phyloP scores from a whole-genome alignment of 92 coral and sea anemone species.

The Umimayanthus kanabou region DNA sequence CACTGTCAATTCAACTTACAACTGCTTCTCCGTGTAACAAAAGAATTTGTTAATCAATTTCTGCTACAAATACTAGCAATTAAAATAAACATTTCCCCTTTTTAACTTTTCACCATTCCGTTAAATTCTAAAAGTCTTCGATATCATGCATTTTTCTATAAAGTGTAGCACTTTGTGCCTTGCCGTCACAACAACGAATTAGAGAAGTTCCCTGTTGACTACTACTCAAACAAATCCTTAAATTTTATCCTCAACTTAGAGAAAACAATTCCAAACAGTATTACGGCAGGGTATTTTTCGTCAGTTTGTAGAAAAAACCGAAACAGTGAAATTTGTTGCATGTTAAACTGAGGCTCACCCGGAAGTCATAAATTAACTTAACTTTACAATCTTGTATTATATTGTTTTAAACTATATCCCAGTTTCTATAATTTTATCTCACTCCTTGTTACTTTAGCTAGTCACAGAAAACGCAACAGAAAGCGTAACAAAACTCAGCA shows the following conservation, averaged over 20 bases:
- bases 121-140: background rate
- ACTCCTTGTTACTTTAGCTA: background rate
- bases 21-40: background rate
- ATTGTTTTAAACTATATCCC: background rate
- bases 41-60: background rate
- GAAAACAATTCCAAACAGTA: background rate
- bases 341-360: background rate
- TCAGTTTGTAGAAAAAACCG: background rate
- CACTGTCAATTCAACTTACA: background rate
- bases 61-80: constrained; percentile 5
- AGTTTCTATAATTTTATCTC: background rate
- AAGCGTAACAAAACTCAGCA: background rate
- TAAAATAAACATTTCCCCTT: background rate
- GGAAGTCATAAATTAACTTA: background rate
- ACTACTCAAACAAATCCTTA: background rate
- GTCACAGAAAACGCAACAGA: background rate
- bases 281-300: background rate
- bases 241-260: background rate
- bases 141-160: background rate
- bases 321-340: background rate
- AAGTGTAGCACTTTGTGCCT: constrained; percentile 3
- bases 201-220: background rate
- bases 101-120: background rate
- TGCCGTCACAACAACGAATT: background rate
- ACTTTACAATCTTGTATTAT: background rate